Base-by-base conservation (phyloP, 2,888 invertebrate genomes). In the Cerceris ruficornis region DNA sequence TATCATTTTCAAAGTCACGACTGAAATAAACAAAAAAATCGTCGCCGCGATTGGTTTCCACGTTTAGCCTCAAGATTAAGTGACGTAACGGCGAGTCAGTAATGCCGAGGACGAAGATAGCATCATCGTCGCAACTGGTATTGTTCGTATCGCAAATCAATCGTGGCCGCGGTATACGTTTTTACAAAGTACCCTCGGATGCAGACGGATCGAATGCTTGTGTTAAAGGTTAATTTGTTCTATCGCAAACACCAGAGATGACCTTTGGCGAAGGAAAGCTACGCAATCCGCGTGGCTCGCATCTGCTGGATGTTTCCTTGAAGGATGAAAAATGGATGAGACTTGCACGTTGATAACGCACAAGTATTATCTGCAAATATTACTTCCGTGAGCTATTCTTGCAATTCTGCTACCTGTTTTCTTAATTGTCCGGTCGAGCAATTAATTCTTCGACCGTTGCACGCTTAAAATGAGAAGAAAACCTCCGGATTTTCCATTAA, bases 31-130 rank as follows among this genome's bases (percentile, higher is more conserved):
- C n/a, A 74, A 69, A 62, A 60, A 60, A 52, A 49, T 50, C n/a
- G 46, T 17, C 14, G 15, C 13, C 17, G 28, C 28, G 61, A 52
- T 75, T 41, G 42, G 60, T 77, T 75, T 67, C 58, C 65, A 58
- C 65, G 69, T 54, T 60, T 66, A 64, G 54, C 55, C 62, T 64
- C 59, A 52, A 57, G 58, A 55, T 64, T 55, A 9, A 52, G 17
- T 67, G 67, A 75, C 71, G 72, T 67, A 69, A 60, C 68, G 57
- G 65, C 17, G 28, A 61, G 55, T 61, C 60, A 62, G 66, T 73
- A 60, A 43, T 59, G 57, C 9, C 60, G 68, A 78, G 55, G 67
- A 52, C 55, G 54, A 8, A 54, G 70, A 80, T 69, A 72, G 46
- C 58, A 55, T 68, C 69, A 52, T 62, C 69, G 28, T 28, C 28